Evolutionary conservation across 2,888 invertebrate species (phyloP), one percentile per base, ranked within the genome.

Genomic region (Coelopa pilipes): DNA sequence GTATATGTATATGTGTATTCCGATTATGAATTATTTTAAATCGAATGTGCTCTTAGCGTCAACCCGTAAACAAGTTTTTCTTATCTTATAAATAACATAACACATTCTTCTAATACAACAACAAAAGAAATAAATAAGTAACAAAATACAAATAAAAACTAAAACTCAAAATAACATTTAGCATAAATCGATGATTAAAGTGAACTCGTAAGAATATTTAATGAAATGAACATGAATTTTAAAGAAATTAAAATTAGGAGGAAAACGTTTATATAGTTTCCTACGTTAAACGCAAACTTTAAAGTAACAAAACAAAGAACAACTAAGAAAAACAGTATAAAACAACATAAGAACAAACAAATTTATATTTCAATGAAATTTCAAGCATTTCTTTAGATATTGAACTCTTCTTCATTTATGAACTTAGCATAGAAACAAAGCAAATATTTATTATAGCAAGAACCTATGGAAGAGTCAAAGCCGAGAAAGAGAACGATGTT

Each of bases 1-100:
- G 47, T 2, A 47, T 69, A 47, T 0, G 46, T 59, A 69, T n/a
- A 57, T 45, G 10, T 34, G 47, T 7, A 17, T 57, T 24, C 13
- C n/a, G 15, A 49, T 21, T 62, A 46, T 19, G n/a, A 59, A 70
- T 57, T 59, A 70, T 70, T 70, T 67, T 11, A 62, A 45, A 70
- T 62, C 76, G 76, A 74, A 75, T 76, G 78, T 77, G 78, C 78
- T 75, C 78, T 77, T 77, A 78, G 74, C 75, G 76, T 76, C 74
- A 74, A 68, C 72, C 63, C 63, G 63, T 17, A 69, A 72, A 53
- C 15, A 53, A 62, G 13, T 62, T 62, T 62, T 62, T 62, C 62
- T 62, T 62, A 62, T 50, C 21, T 19, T 50, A 34, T 34, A 34
- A 34, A 34, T 34, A 34, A 34, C 34, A 34, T 34, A 34, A 34